These are phyloP conservation scores for Cydia amplana DNA, from an alignment of 1,140 invertebrate species.

Conservation along the genomic window DNA sequence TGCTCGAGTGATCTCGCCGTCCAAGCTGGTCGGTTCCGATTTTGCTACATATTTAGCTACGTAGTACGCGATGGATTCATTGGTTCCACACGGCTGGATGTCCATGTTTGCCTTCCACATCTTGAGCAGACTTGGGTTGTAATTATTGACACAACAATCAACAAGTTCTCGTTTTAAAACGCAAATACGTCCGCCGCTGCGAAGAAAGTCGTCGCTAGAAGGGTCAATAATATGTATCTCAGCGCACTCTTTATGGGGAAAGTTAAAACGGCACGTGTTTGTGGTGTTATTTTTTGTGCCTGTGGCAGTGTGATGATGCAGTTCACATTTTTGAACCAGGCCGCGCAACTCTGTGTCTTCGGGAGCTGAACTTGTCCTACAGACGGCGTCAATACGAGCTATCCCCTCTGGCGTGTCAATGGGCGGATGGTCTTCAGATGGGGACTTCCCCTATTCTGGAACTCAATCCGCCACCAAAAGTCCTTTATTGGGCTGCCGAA, in stretches of 20 bases:
- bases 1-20: conserved; percentile 45
- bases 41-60: conserved; percentile 68
- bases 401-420: conserved; percentile 41
- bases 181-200: conserved; percentile 39
- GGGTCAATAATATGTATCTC: conserved; percentile 34
- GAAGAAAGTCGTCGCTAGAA: conserved; percentile 38
- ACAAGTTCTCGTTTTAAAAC: conserved; percentile 39
- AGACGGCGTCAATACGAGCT: conserved; percentile 33
- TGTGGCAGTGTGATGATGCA: conserved; percentile 39
- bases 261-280: conserved; percentile 39
- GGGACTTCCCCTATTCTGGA: conserved; percentile 49
- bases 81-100: conserved; percentile 52
- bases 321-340: conserved; percentile 32
- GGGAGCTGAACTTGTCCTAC: too few species aligned
- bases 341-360: neutral
- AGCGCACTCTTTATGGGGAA: conserved; percentile 39
- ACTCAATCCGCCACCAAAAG: conserved; percentile 47
- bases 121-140: conserved; percentile 37
- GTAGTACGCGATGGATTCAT: conserved; percentile 63
- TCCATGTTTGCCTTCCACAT: conserved; percentile 43
- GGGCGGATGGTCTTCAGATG: conserved; percentile 41
- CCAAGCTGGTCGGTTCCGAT: conserved; percentile 52
- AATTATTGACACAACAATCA: conserved; percentile 42
- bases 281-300: conserved; percentile 38
- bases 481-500: conserved; percentile 46